A percentile compares a stretch with the other conserved stretches of the same genome.
These are phyloP conservation scores for Julus scanicus DNA, from an alignment of 2,888 invertebrate species.

Conservation along the genomic window DNA sequence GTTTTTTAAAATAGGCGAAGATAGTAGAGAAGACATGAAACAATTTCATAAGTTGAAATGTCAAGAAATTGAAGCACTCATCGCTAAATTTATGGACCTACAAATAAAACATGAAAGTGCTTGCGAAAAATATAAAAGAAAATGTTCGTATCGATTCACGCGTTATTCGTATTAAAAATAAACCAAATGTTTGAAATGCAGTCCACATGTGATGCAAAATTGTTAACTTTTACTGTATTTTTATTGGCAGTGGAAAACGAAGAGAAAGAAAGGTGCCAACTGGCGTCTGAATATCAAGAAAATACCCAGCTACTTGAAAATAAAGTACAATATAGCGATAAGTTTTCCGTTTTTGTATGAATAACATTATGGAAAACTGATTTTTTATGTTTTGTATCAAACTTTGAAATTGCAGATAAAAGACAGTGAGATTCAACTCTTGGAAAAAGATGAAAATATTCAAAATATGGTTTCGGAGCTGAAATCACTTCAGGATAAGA, in stretches of 20 bases:
- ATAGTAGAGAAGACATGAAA: neutral
- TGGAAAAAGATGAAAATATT: neutral
- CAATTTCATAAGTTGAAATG: neutral
- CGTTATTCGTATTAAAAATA: neutral
- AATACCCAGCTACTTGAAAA: neutral
- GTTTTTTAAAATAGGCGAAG: neutral
- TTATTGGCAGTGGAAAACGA: neutral
- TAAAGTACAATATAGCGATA: neutral
- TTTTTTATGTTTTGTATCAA: neutral
- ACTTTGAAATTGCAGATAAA: neutral
- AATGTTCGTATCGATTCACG: neutral
- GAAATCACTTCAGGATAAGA: neutral
- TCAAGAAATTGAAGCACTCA: slow-evolving; percentile 14
- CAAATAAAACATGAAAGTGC: slow-evolving; percentile 1
- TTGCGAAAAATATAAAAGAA: neutral
- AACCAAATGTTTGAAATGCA: neutral
- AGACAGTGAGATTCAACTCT: neutral
- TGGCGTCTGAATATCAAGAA: neutral
- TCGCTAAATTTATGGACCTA: neutral
- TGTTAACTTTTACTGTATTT: neutral
- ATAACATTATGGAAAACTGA: neutral
- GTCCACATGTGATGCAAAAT: neutral
- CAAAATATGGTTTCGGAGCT: neutral
- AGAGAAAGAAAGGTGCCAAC: neutral
- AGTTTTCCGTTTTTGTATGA: neutral